Evolutionary conservation across 2,888 invertebrate genomes (phyloP), one percentile per base, ranked within the genome.

Genomic region (Drosophila austrosaltans): DNA sequence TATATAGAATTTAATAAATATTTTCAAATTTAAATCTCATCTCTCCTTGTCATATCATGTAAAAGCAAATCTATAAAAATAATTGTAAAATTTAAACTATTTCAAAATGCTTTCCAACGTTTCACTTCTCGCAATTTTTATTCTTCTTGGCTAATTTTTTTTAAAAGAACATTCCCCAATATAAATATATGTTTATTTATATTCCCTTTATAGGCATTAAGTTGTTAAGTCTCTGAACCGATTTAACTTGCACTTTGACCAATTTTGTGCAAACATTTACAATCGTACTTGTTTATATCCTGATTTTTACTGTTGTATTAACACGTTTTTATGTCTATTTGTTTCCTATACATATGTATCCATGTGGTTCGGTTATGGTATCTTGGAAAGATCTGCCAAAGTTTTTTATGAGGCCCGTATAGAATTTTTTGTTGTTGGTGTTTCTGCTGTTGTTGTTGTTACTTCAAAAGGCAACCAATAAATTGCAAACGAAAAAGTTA

Each of bases 401-500:
- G 66, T 76, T 73, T 63, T 69, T 76, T 60, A 63, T 63, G 10
- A 63, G 53, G 22, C 39, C n/a, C 61, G 16, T 69, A 61, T 58
- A 63, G 36, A 62, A 25, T 42, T 39, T 54, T 72, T 56, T 16
- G 16, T 53, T 65, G 32, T 25, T 44, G 65, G 72, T 30, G 20
- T 63, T 48, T 63, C 36, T 36, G 36, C 36, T 36, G 36, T 36
- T 48, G 22, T 12, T 48, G 22, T 48, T 48, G 22, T 48, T 48
- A 25, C 25, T 48, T 25, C 44, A 22, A 25, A 30, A 54, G 20
- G n/a, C 63, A 61, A 59, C 58, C 73, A 76, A 74, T 83, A 79
- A 81, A 68, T 68, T 81, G 72, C 58, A 74, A 76, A 78, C 56
- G 71, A 48, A 79, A 57, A 82, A 79, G 76, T 79, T 79, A 79